Conservation (phyloP, 2,888 invertebrate genomes). For the Watsonalla cultraria region DNA sequence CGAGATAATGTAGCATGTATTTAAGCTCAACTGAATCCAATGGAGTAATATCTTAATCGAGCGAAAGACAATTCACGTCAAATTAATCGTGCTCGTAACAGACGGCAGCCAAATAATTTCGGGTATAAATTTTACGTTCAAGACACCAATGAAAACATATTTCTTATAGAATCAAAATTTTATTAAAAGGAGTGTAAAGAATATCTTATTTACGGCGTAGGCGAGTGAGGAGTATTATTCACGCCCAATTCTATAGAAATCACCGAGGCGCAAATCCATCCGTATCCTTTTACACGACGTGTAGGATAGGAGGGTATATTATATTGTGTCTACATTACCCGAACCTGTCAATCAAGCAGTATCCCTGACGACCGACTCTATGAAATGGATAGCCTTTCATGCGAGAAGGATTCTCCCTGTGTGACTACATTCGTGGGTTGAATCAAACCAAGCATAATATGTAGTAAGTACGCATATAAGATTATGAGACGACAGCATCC, state of each 20-base stretch:
- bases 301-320: constrained; percentile 24
- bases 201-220: constrained; percentile 38
- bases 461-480: constrained; percentile 8
- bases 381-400: constrained; percentile 58
- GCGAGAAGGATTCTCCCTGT: constrained; percentile 28
- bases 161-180: constrained; percentile 11
- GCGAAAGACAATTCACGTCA: no score
- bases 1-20: no score
- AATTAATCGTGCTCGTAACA: not conserved
- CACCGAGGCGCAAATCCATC: constrained; percentile 43
- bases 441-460: constrained; percentile 15
- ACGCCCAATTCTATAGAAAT: constrained; percentile 45
- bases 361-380: constrained; percentile 45
- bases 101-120: not conserved
- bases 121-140: constrained; percentile 4
- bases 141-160: constrained; percentile 9
- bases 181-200: constrained; percentile 19
- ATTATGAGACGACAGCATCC: constrained; percentile 7
- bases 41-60: no score
- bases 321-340: constrained; percentile 45
- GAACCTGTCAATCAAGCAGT: constrained; percentile 59
- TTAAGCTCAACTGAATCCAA: no score
- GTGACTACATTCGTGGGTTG: constrained; percentile 18
- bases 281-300: constrained; percentile 47
- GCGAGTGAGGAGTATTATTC: constrained; percentile 36